Evolutionary conservation across 2,888 invertebrate genomes (phyloP).

Genomic region (Tuta absoluta): DNA sequence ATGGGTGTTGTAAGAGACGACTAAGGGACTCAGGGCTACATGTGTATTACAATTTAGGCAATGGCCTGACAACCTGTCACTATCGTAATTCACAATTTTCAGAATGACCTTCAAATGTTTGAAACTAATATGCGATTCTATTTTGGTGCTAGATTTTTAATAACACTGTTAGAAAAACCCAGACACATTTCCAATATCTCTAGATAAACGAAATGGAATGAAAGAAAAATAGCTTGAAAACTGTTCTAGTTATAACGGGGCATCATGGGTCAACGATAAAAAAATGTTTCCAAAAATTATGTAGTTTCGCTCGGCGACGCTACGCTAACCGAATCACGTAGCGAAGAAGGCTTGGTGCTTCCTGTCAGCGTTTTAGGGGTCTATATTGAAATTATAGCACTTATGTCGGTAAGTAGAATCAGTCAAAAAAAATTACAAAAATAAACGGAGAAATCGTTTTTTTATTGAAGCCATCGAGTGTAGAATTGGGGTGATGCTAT

Average conservation of each 20-base stretch:
- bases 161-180: not conserved
- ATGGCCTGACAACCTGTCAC: too few species aligned
- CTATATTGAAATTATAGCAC: slow-evolving; percentile 33
- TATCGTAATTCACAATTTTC: too few species aligned
- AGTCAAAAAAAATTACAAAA: too few species aligned
- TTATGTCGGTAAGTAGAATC: slow-evolving; percentile 28
- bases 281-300: slow-evolving; percentile 42
- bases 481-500: too few species aligned
- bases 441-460: too few species aligned
- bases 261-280: slow-evolving; percentile 30
- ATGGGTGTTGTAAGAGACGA: too few species aligned
- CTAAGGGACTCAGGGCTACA: too few species aligned
- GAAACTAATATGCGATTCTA: not conserved
- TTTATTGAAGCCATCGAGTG: not conserved
- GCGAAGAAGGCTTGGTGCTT: slow-evolving; percentile 32
- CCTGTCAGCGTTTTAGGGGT: slow-evolving; percentile 1
- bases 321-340: slow-evolving; percentile 55
- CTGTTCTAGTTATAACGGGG: slow-evolving; percentile 8
- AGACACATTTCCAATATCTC: not conserved
- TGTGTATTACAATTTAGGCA: too few species aligned
- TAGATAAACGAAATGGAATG: slow-evolving; percentile 18
- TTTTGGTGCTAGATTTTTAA: not conserved
- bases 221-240: slow-evolving; percentile 26
- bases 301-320: slow-evolving; percentile 44
- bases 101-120: too few species aligned